Base-by-base conservation (phyloP, 2,113 vertebrate species). In the Hiodon tergisus region DNA sequence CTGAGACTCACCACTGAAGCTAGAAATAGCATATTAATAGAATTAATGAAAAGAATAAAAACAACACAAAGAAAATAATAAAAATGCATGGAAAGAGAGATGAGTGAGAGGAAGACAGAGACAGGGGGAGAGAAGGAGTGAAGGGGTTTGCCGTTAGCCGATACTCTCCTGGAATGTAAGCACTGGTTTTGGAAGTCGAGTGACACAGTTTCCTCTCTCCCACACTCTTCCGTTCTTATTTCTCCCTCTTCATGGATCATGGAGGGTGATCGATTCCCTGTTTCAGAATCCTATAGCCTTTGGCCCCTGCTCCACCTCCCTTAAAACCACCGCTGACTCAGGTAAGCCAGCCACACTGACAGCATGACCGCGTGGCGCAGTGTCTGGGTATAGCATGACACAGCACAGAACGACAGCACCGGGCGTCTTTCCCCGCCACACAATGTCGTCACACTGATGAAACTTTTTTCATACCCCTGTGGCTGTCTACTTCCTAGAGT, bases 141-240 rank as follows among this genome's bases (percentile, higher is more conserved):
- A 67, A 62, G 68, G 60, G 53, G 57, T 59, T 77, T 65, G 54
- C 54, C 17, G 71, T 72, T 68, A 77, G 50, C 74, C 53, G 76
- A 73, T 72, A 77, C 76, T 61, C 55, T 51, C 48, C 65, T 73
- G 76, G 76, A 73, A 77, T 73, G 76, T 73, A 58, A 77, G 55
- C 47, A 51, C 14, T 72, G 46, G 46, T 59, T 67, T 8, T 16
- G 55, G 46, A 62, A 67, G 60, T 60, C 60, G 11, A 55, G 65
- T 16, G 54, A 55, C 63, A 71, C 31, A 31, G 58, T 54, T 67
- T 75, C 53, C 54, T 58, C 66, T 48, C 72, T 62, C 60, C 10
- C 63, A 3, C 55, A 55, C 17, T 46, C 47, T 67, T 4, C 13
- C 57, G 47, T 59, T 65, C 46, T 16, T 67, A 65, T 67, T 47